Percentiles rank a stretch among this genome's conserved stretches.
Evolutionary conservation across 2,797 vertebrate species (phyloP).

Genomic region (Zalophus californianus): DNA sequence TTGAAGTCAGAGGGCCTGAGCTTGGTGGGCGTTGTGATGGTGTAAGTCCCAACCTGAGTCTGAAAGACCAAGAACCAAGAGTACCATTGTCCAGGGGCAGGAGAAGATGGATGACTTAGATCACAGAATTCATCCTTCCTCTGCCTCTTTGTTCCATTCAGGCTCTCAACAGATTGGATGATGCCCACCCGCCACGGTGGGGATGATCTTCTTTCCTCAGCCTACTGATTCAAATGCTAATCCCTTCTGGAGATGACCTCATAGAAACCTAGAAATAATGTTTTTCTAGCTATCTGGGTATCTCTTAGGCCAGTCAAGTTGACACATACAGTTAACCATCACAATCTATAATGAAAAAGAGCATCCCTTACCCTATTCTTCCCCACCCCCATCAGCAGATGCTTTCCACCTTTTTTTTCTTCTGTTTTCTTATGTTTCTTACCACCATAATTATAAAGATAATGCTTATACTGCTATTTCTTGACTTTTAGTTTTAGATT

Average conservation of each 20-base stretch:
- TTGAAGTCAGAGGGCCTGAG: background rate
- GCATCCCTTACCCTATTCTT: background rate
- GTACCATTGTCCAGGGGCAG: background rate
- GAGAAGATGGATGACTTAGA: background rate
- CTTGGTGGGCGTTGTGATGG: too few relatives aligned
- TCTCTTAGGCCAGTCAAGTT: background rate
- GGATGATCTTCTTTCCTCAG: background rate
- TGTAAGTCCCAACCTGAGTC: background rate
- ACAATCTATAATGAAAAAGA: background rate
- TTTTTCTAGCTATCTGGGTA: background rate
- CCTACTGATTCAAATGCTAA: background rate
- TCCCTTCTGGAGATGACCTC: background rate
- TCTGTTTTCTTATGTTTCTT: background rate
- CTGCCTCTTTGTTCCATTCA: background rate
- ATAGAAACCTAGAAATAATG: background rate
- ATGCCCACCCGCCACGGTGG: accelerated
- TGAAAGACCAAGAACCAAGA: background rate
- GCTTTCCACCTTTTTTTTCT: too few relatives aligned
- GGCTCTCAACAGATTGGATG: background rate
- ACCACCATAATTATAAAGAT: background rate
- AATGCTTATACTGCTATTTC: background rate
- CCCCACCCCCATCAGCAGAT: background rate
- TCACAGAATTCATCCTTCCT: background rate
- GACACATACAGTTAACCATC: background rate
- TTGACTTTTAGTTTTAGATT: background rate